These are phyloP conservation scores for Heliconius nattereri DNA, from an alignment of 1,140 invertebrate genomes.

Conservation along the genomic window DNA sequence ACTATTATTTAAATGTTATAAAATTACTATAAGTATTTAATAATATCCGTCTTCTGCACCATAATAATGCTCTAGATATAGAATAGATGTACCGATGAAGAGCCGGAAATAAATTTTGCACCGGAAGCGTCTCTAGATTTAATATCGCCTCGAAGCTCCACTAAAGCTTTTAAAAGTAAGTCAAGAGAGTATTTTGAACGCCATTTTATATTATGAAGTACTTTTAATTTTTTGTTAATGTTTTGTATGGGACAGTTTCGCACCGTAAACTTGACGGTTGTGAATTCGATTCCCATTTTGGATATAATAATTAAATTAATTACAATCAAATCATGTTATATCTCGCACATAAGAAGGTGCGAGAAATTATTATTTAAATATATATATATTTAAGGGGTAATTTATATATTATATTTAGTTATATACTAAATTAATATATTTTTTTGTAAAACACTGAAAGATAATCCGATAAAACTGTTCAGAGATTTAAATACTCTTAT, in stretches of 20 bases:
- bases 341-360: too few relatives aligned
- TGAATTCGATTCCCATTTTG: too few relatives aligned
- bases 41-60: neutral
- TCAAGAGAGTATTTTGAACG: neutral
- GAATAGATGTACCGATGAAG: conserved; percentile 4
- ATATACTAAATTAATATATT: too few relatives aligned
- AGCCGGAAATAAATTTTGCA: conserved; percentile 10
- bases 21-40: neutral
- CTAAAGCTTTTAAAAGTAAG: conserved; percentile 9
- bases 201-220: neutral
- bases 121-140: conserved; percentile 10
- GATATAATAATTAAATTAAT: neutral
- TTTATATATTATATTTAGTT: too few relatives aligned
- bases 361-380: too few relatives aligned
- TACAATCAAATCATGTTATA: too few relatives aligned
- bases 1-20: neutral
- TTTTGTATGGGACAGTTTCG: too few relatives aligned
- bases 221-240: neutral
- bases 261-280: too few relatives aligned
- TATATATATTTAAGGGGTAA: too few relatives aligned
- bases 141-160: conserved; percentile 11
- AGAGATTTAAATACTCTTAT: too few relatives aligned
- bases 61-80: neutral
- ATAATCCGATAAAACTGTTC: too few relatives aligned
- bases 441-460: too few relatives aligned